Evolutionary conservation across 2,797 vertebrate genomes (phyloP), one percentile per base, ranked within the genome.

Genomic region (Hoplostethus mediterraneus): DNA sequence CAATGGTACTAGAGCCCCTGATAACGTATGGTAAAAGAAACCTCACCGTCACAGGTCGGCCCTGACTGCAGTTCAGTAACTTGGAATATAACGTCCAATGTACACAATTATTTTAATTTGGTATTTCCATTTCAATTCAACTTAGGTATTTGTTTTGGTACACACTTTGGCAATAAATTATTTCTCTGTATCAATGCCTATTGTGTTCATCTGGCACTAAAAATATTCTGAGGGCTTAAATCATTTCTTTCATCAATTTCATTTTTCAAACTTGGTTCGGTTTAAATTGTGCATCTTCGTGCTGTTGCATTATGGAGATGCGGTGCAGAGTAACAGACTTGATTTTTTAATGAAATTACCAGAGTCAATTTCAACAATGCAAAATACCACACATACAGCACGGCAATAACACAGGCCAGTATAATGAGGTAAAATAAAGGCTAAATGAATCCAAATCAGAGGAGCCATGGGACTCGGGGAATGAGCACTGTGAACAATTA

Each of bases 341-440:
- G 83, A 83, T 86, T 83, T 87, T 73, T 84, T n/a, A 79, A 92
- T 92, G 79, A 71, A 90, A 92, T 93, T 86, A 92, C 71, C 54
- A 60, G 75, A 87, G 82, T 91, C 89, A 87, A 86, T 90, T 89
- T 84, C 86, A 88, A 82, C 81, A 77, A 87, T 85, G 83, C 67
- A 83, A 83, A 93, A 87, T 71, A 81, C 77, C 80, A 81, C 87
- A 73, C 78, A 91, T 85, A 74, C 77, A 86, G 89, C 74, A 78
- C 86, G 84, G 87, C 83, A 85, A 89, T 81, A 92, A 91, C 81
- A 87, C 81, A 51, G 79, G 74, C 71, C 86, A 67, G 87, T 79
- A 88, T 91, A 92, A 94, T 92, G 89, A 92, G 83, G 81, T 86
- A 85, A 93, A 93, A 92, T 90, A 90, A 84, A 90, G 80, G 88